A percentile compares a stretch with the other conserved stretches of the same genome.
Evolutionary conservation across 2,888 invertebrate genomes (phyloP).

Genomic region (Zygothrica quintamaculata): DNA sequence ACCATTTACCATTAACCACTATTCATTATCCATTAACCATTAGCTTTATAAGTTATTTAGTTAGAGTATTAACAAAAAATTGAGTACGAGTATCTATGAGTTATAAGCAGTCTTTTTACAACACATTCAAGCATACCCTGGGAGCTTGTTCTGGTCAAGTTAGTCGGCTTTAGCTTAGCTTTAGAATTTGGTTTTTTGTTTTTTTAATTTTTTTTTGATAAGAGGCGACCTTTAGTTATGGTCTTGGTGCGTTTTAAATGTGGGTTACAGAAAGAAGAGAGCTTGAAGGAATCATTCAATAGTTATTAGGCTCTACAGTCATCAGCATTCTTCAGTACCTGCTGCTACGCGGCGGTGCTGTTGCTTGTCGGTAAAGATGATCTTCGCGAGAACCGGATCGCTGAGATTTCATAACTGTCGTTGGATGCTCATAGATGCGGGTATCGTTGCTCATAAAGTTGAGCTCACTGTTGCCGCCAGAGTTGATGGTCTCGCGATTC

Average conservation of each 20-base stretch:
- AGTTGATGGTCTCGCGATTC: constrained; percentile 82
- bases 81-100: constrained; percentile 50
- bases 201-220: constrained; percentile 34
- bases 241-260: constrained; percentile 37
- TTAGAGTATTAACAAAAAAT: constrained; percentile 17
- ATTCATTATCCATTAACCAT: constrained; percentile 50
- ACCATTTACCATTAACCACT: constrained; percentile 45
- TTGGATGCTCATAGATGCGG: constrained; percentile 82
- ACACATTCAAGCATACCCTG: constrained; percentile 34
- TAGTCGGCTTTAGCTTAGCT: constrained; percentile 47
- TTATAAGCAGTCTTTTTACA: constrained; percentile 64
- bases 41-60: constrained; percentile 31
- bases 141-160: constrained; percentile 52
- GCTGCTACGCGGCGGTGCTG: constrained; percentile 76
- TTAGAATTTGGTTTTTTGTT: constrained; percentile 40
- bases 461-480: constrained; percentile 82
- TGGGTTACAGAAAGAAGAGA: constrained; percentile 21
- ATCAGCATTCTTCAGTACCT: constrained; percentile 77
- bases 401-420: constrained; percentile 74
- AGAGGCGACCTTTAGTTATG: constrained; percentile 32
- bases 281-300: constrained; percentile 4
- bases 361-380: constrained; percentile 73
- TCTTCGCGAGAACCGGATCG: constrained; percentile 77
- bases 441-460: constrained; percentile 83
- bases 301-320: constrained; percentile 2